Percentiles rank a stretch among this genome's conserved stretches.
These are phyloP conservation scores for Portunus trituberculatus DNA, from an alignment of 1,140 invertebrate genomes.

Conservation along the genomic window DNA sequence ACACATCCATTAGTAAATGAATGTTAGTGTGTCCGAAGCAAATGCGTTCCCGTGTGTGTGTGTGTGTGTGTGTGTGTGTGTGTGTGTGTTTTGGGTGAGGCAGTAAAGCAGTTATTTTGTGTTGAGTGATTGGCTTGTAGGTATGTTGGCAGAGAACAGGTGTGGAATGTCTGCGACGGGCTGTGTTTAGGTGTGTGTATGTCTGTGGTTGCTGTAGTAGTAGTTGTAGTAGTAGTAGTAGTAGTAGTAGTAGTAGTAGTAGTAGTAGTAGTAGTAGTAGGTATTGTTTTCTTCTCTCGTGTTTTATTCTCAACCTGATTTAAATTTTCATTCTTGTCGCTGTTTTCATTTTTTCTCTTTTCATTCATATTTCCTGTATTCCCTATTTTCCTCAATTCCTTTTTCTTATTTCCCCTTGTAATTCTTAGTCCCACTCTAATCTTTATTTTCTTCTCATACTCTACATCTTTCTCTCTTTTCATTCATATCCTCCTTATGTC, in stretches of 20 bases:
- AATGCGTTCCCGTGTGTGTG: background rate
- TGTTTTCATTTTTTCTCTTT: background rate
- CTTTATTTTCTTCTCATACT: background rate
- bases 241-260: too few species aligned
- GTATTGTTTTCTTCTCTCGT: too few species aligned
- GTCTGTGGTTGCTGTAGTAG: too few species aligned
- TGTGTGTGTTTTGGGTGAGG: background rate
- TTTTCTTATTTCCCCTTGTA: background rate
- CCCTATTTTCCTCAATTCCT: background rate
- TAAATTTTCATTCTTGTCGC: background rate
- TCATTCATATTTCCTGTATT: too few species aligned
- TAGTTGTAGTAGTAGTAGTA: too few species aligned
- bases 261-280: too few species aligned
- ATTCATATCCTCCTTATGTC: too few species aligned
- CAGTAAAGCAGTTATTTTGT: background rate
- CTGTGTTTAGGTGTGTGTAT: too few species aligned
- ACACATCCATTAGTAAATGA: conserved; percentile 12
- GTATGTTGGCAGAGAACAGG: background rate
- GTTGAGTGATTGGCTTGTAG: background rate
- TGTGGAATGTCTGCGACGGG: background rate
- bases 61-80: background rate
- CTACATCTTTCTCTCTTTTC: background rate
- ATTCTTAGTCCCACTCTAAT: background rate
- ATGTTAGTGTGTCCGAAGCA: background rate
- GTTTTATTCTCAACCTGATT: too few species aligned